phyloP scores from a whole-genome alignment of 37 sponge, comb jelly and placozoan species.

The Theonella swinhoei region DNA sequence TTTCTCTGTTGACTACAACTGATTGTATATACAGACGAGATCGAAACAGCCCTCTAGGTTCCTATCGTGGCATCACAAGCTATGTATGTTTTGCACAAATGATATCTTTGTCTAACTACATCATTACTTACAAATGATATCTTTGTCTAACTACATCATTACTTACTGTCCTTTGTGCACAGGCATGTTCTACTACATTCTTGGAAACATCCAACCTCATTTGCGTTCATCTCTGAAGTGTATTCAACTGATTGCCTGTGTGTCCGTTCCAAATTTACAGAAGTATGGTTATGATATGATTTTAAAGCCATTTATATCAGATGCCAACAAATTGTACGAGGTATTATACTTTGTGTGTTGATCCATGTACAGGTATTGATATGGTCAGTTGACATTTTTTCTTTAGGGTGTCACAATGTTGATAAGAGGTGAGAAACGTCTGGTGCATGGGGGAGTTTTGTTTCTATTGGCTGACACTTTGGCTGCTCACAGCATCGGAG shows the following conservation, averaged over 20 bases:
- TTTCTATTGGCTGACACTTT: conserved; percentile 33
- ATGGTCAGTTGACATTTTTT: neutral
- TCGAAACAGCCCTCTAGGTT: conserved; percentile 2
- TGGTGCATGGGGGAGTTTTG: neutral
- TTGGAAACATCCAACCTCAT: conserved; percentile 30
- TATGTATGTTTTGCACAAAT: too few relatives aligned
- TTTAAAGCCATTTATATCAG: conserved; percentile 44
- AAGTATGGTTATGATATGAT: conserved; percentile 44
- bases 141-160: neutral
- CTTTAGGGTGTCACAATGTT: neutral
- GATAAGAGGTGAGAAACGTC: neutral
- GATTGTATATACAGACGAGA: neutral
- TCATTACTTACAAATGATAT: neutral
- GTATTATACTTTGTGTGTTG: too few relatives aligned
- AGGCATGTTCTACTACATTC: conserved; percentile 41
- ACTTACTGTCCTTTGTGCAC: neutral
- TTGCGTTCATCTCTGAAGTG: neutral
- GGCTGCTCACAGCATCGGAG: too few relatives aligned
- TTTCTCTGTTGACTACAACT: neutral
- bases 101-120: neutral
- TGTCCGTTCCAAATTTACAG: neutral
- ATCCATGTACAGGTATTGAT: too few relatives aligned
- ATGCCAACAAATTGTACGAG: conserved; percentile 18
- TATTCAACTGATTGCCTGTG: conserved; percentile 55
- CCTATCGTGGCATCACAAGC: too few relatives aligned